These are phyloP conservation scores for Stenopsyche tienmushanensis DNA, from an alignment of 1,140 invertebrate genomes.

Conservation along the genomic window DNA sequence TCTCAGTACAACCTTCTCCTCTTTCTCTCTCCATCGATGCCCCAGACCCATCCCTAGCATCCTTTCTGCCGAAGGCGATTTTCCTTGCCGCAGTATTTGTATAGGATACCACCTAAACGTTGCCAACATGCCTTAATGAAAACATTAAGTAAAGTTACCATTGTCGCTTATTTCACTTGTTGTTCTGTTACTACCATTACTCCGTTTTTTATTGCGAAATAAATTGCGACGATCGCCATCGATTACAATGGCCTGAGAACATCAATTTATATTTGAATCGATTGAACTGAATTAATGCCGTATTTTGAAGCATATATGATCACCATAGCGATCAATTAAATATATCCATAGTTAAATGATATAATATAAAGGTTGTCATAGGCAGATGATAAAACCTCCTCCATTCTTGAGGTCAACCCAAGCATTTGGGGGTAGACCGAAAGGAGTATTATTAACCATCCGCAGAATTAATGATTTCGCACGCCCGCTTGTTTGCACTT, in stretches of 20 bases:
- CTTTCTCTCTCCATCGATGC: neutral
- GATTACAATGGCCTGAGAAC: too few relatives aligned
- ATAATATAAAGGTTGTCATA: too few relatives aligned
- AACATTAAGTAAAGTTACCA: conserved; percentile 31
- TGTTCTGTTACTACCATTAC: too few relatives aligned
- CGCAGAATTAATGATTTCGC: conserved; percentile 15
- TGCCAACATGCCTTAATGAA: conserved; percentile 37
- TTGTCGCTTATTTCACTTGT: neutral
- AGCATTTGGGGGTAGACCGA: neutral
- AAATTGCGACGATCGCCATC: too few relatives aligned
- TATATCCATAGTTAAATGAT: too few relatives aligned
- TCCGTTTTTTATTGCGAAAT: too few relatives aligned
- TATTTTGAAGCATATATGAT: too few relatives aligned
- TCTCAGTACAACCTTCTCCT: too few relatives aligned
- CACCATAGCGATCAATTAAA: too few relatives aligned
- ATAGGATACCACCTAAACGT: conserved; percentile 20
- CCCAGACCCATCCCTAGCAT: neutral
- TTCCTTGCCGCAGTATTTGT: conserved; percentile 35
- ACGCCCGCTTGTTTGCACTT: conserved; percentile 9
- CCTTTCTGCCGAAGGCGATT: conserved; percentile 8
- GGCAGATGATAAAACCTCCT: too few relatives aligned
- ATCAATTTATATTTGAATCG: too few relatives aligned
- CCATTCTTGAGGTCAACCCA: neutral
- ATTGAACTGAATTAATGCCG: too few relatives aligned
- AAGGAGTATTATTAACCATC: conserved; percentile 7